Conservation (phyloP, 2,888 invertebrate genomes). For the Philereme vetulata region DNA sequence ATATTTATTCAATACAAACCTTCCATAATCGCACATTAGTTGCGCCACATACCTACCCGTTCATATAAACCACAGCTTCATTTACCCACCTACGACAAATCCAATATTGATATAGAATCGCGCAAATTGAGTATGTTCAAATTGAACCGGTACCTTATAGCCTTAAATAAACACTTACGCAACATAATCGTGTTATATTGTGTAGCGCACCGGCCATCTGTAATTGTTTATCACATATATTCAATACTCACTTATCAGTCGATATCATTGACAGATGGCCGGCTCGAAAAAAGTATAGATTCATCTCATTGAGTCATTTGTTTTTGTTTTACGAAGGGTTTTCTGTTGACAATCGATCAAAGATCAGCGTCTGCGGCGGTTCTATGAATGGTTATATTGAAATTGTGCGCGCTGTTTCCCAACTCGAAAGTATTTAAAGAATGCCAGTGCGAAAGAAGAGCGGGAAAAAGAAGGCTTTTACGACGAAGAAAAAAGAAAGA, state of each 20-base stretch:
- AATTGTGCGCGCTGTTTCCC: constrained; percentile 74
- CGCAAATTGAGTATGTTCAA: constrained; percentile 44
- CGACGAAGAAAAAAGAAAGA: constrained; percentile 59
- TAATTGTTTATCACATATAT: constrained; percentile 77
- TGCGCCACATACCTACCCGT: constrained; percentile 8
- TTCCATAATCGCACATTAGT: constrained; percentile 12
- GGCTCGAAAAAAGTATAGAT: constrained; percentile 52
- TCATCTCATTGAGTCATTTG: constrained; percentile 49
- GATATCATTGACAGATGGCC: constrained; percentile 71
- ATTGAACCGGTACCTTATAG: constrained; percentile 52
- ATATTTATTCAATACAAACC: background rate
- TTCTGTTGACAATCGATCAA: constrained; percentile 34
- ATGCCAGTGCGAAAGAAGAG: constrained; percentile 80
- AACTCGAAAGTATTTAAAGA: constrained; percentile 72
- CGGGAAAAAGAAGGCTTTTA: constrained; percentile 77
- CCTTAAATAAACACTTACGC: constrained; percentile 57
- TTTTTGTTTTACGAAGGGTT: constrained; percentile 47
- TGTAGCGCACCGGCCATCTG: constrained; percentile 58
- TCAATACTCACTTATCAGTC: constrained; percentile 64
- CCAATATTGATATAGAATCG: constrained; percentile 43
- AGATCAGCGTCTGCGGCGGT: constrained; percentile 23
- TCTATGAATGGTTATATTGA: constrained; percentile 67
- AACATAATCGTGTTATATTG: constrained; percentile 54
- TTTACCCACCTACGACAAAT: constrained; percentile 47
- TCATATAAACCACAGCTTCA: constrained; percentile 32